Base-by-base conservation (phyloP, 2,113 vertebrate species). In the Embiotoca jacksoni region DNA sequence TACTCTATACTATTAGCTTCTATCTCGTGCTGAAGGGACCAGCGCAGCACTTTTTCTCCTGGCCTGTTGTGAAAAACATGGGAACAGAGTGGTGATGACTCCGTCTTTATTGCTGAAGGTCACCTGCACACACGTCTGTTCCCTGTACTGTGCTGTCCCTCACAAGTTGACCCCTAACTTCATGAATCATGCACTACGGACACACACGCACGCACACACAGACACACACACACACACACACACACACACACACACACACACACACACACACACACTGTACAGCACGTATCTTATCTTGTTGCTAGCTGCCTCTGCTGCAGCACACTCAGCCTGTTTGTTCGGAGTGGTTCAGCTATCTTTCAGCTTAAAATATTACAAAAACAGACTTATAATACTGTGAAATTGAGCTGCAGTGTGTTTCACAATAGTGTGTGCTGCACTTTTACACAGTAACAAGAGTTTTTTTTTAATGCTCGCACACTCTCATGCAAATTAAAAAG, bases 101-200 rank as follows among this genome's bases (percentile, higher is more conserved):
- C 82, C n/a, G 68, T 86, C 80, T 86, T 90, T 81, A 75, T 68
- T n/a, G 58, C 66, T 92, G 86, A 94, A 93, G 91, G 92, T 92
- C 89, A 89, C 87, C 84, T 79, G 89, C 67, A 11, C 71, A 73
- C 82, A 70, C 58, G 79, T 90, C 91, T 82, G 80, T 80, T 88
- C 78, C 78, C 70, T 68, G 81, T 44, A 49, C 64, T 39, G 72
- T 10, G 37, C 81, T 80, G 84, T 83, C 74, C 76, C 86, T 86
- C 89, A 86, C 78, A 69, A 84, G 88, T 87, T 81, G 86, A 91
- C 85, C 86, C 73, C 66, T 8, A 77, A 82, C 85, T 88, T 91
- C 89, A 91, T 92, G 87, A 92, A 90, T 91, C 82, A 90, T 84
- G 84, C 85, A 87, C 77, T 41, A 23, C 37, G 50, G 78, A 85